Conservation (phyloP, 2,797 vertebrate species). For the Cuculus canorus region DNA sequence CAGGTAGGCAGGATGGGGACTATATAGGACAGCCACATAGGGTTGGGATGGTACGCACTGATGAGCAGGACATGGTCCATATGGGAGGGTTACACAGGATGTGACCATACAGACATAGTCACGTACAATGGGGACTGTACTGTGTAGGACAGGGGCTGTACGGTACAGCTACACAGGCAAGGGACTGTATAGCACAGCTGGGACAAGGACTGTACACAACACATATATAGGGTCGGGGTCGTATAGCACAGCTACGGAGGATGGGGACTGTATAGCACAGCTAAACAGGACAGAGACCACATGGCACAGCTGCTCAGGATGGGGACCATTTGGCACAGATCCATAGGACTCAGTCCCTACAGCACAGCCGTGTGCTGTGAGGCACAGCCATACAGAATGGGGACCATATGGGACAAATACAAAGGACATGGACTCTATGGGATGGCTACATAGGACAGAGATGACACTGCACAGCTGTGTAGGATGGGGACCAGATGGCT, state of each 20-base stretch:
- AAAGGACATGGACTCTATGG: rapidly evolving
- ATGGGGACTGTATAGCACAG: not conserved
- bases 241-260: not conserved
- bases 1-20: rapidly evolving
- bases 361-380: not conserved
- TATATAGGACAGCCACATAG: not conserved
- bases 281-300: rapidly evolving
- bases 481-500: not conserved
- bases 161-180: not conserved
- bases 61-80: not conserved
- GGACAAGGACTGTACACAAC: not conserved
- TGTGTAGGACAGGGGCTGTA: not conserved
- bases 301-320: not conserved
- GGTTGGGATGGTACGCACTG: not conserved
- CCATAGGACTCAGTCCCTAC: not conserved
- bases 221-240: not conserved
- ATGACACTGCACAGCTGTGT: not conserved
- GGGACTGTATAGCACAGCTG: not conserved
- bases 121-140: rapidly evolving
- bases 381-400: not conserved
- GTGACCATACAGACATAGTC: not conserved
- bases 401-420: not conserved
- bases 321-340: not conserved
- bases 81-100: not conserved
- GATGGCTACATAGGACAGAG: rapidly evolving